Evolutionary conservation across 2,797 vertebrate species (phyloP).

Genomic region (Aplochiton taeniatus): DNA sequence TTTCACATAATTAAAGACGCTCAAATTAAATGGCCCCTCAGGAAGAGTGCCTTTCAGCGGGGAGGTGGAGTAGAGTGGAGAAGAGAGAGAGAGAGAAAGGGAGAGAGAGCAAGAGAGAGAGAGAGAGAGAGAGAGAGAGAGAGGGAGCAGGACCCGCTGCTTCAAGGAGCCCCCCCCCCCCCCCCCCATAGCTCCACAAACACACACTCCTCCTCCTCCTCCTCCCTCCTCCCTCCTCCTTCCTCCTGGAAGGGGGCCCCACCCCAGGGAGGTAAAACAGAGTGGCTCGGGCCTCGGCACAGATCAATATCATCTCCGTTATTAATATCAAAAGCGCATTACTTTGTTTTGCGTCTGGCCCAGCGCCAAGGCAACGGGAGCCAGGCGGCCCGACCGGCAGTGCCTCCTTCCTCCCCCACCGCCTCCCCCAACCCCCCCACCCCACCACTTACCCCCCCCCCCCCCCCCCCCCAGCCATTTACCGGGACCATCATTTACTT

Average conservation of each 20-base stretch:
- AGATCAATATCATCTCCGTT: slow-evolving; percentile 98
- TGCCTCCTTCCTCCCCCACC: slow-evolving; percentile 61
- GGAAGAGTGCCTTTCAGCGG: slow-evolving; percentile 93
- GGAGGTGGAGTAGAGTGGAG: slow-evolving; percentile 49
- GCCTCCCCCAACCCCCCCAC: neutral
- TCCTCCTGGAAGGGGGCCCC: slow-evolving; percentile 43
- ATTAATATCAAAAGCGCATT: slow-evolving; percentile 99
- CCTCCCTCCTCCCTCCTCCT: slow-evolving; percentile 21
- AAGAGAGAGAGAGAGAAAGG: slow-evolving; percentile 31
- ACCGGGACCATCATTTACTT: slow-evolving; percentile 98
- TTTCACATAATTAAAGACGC: slow-evolving; percentile 97
- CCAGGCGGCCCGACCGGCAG: slow-evolving; percentile 51
- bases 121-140: slow-evolving; percentile 69
- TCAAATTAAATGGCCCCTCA: slow-evolving; percentile 92
- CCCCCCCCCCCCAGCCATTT: slow-evolving; percentile 84
- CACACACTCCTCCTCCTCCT: slow-evolving; percentile 31
- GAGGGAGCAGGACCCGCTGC: slow-evolving; percentile 75
- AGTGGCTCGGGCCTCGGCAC: slow-evolving; percentile 74
- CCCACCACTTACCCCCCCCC: slow-evolving; percentile 53
- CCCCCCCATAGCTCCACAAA: slow-evolving; percentile 37
- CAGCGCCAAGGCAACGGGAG: slow-evolving; percentile 76
- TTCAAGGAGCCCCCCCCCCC: slow-evolving; percentile 78
- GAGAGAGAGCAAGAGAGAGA: slow-evolving; percentile 71
- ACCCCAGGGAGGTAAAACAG: slow-evolving; percentile 52
- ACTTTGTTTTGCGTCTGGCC: slow-evolving; percentile 96